These are phyloP conservation scores for Chrysoperla carnea DNA, from an alignment of 1,140 invertebrate genomes.

Conservation along the genomic window DNA sequence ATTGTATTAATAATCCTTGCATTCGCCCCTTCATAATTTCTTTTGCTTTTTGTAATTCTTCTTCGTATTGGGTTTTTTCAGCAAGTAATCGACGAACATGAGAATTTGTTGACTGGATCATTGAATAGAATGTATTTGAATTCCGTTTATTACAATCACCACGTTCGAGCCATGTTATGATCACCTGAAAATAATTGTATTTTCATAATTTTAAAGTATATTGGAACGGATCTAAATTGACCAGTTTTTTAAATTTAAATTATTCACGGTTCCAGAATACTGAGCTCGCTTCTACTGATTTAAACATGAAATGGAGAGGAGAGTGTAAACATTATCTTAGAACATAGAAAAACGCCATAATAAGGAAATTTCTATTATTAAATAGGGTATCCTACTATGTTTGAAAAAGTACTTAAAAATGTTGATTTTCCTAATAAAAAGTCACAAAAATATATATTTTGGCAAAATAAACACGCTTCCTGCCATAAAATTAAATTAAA, in stretches of 20 bases:
- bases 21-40: constrained; percentile 63
- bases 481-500: no score
- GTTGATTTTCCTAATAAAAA: neutral
- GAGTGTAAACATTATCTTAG: no score
- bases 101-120: constrained; percentile 86
- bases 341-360: no score
- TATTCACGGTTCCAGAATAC: neutral
- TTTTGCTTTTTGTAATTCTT: constrained; percentile 66
- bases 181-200: constrained; percentile 32
- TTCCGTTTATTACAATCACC: constrained; percentile 83
- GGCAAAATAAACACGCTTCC: no score
- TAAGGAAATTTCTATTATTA: no score
- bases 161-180: constrained; percentile 76
- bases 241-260: neutral
- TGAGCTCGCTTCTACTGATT: no score
- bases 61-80: constrained; percentile 72
- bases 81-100: constrained; percentile 67
- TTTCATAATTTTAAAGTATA: constrained; percentile 6
- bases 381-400: no score
- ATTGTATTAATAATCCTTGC: constrained; percentile 62
- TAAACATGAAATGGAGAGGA: no score
- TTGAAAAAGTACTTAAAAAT: no score
- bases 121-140: constrained; percentile 77
- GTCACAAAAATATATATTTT: no score
- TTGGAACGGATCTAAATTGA: neutral